Conservation (phyloP, 2,113 vertebrate species). For the Toxotes chatareus region DNA sequence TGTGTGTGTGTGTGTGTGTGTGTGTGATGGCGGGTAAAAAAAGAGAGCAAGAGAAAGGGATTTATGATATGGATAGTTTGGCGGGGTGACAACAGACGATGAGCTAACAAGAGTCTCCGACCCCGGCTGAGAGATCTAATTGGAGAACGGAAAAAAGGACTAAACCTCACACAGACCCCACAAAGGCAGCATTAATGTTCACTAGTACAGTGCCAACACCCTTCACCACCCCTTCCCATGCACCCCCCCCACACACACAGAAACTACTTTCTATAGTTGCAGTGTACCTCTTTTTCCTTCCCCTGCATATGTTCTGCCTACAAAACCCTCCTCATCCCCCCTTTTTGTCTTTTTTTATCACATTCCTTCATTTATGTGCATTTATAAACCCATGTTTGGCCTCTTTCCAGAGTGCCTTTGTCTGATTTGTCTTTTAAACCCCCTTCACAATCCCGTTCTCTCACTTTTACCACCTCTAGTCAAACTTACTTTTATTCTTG, state of each 20-base stretch:
- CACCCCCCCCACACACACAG: constrained; percentile 26
- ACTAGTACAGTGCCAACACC: constrained; percentile 67
- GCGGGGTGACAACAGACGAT: constrained; percentile 59
- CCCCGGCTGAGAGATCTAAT: constrained; percentile 72
- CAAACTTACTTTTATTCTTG: constrained; percentile 14
- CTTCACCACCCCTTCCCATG: constrained; percentile 9
- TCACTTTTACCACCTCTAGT: constrained; percentile 39
- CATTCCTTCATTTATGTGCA: constrained; percentile 68
- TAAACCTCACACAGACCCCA: constrained; percentile 71
- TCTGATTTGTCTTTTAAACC: constrained; percentile 54
- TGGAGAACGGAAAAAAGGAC: constrained; percentile 75
- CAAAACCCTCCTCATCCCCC: constrained; percentile 24
- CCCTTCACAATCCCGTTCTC: constrained; percentile 27
- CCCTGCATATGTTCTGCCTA: constrained; percentile 31
- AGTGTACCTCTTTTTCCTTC: constrained; percentile 43
- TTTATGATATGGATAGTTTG: constrained; percentile 77
- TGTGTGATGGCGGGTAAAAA: neutral
- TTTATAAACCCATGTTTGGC: constrained; percentile 55
- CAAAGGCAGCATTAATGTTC: constrained; percentile 76
- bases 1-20: constrained; percentile 30
- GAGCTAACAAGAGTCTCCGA: constrained; percentile 67
- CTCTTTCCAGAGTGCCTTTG: constrained; percentile 33
- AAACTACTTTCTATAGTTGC: constrained; percentile 55
- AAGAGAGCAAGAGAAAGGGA: constrained; percentile 32
- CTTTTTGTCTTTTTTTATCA: constrained; percentile 24